Evolutionary conservation across 2,888 invertebrate species (phyloP).

Genomic region (Platynereis dumerilii): DNA sequence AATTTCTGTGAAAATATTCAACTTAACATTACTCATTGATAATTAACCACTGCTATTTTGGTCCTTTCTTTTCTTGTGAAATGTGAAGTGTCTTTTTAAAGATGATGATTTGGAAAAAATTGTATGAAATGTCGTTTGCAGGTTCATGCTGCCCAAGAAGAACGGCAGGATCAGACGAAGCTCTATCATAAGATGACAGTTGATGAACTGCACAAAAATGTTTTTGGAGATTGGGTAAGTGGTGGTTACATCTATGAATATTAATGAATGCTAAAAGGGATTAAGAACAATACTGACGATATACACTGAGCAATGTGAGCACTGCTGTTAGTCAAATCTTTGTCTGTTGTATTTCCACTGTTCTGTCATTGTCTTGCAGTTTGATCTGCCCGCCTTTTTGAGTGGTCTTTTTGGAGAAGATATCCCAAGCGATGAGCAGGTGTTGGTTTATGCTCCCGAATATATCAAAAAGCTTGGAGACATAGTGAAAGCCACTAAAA

Average conservation of each 20-base stretch:
- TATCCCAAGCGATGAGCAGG: not conserved
- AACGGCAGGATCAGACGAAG: constrained; percentile 18
- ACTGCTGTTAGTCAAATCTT: too few relatives aligned
- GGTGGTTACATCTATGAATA: not conserved
- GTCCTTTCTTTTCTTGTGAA: too few relatives aligned
- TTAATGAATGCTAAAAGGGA: too few relatives aligned
- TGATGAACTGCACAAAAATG: constrained; percentile 6
- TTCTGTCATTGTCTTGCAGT: constrained; percentile 7
- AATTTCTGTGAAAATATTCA: too few relatives aligned
- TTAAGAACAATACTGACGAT: too few relatives aligned
- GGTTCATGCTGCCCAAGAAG: constrained; percentile 17
- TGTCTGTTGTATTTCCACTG: too few relatives aligned
- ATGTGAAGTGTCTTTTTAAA: too few relatives aligned
- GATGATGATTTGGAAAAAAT: too few relatives aligned
- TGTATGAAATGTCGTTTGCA: too few relatives aligned
- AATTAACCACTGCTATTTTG: too few relatives aligned
- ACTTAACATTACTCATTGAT: too few relatives aligned
- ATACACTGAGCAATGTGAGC: too few relatives aligned
- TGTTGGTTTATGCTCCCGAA: constrained; percentile 16
- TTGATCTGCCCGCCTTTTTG: constrained; percentile 1
- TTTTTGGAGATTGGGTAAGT: constrained; percentile 17
- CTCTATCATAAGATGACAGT: constrained; percentile 25
- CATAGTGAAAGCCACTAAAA: not conserved
- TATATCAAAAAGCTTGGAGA: constrained; percentile 11
- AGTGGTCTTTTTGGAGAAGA: not conserved